Evolutionary conservation across 2,113 vertebrate genomes (phyloP), one percentile per base, ranked within the genome.

Genomic region (Dipodomys ordii): DNA sequence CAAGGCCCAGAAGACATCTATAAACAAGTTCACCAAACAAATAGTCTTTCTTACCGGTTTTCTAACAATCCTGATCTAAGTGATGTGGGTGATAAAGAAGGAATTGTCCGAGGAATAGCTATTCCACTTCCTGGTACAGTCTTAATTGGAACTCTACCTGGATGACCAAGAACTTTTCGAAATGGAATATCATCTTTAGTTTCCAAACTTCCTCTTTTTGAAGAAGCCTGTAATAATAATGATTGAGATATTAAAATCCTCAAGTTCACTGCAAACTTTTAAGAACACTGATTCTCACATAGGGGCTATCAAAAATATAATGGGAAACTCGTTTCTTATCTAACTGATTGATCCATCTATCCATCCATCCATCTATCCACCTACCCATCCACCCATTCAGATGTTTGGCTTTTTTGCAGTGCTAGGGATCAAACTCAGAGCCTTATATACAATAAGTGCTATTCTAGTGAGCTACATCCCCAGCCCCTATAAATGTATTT

Each of bases 51-150:
- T 73, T 97, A 99, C 99, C 99, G 99, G 95, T 98, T 99, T 97
- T 99, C 99, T 87, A 98, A 98, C 78, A 99, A 97, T n/a, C 99
- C 98, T 0, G 98, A 96, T 72, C 99, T 98, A 92, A 99, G 98
- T 30, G 99, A 98, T 4, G 97, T 86, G 57, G 98, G 86, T 25
- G 98, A 97, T 13, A 97, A 83, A 30, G 98, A 90, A 77, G 97
- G 96, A 94, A 98, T 96, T 0, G 91, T 89, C 30, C 98, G 97
- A 69, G 89, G 96, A 91, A 95, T 81, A 20, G 98, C 90, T 74
- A 98, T 83, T 89, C 98, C 97, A 93, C 82, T 94, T 95, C 97
- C 98, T 57, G 96, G 0, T 9, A 98, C 93, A 88, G 96, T 97
- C 97, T 98, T 99, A 22, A 96, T 53, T 0, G 98, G 87, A 0